phyloP scores from a whole-genome alignment of 1,140 invertebrate genomes.

The Antheraea pernyi region DNA sequence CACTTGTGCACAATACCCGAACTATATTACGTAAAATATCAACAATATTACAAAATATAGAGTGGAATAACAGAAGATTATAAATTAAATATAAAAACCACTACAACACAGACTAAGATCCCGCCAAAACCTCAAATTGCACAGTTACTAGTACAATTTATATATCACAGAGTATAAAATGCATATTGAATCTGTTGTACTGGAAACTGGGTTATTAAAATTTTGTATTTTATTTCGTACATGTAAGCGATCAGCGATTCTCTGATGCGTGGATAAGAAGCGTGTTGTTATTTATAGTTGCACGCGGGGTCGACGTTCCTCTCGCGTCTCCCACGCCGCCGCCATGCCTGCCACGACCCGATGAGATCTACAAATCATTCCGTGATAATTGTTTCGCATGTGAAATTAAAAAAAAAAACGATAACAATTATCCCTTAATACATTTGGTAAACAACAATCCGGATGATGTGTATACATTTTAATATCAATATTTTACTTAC shows the following conservation, averaged over 20 bases:
- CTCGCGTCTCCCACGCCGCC: conserved; percentile 58
- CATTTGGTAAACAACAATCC: neutral
- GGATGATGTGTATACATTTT: neutral
- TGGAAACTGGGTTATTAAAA: conserved; percentile 8
- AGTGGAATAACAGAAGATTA: too few relatives aligned
- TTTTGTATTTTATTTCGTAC: neutral
- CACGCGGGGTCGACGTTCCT: conserved; percentile 67
- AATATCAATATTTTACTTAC: too few relatives aligned
- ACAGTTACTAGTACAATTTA: neutral
- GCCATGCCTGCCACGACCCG: conserved; percentile 26
- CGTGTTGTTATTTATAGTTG: conserved; percentile 67
- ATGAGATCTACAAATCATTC: conserved; percentile 38
- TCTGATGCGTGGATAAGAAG: conserved; percentile 54
- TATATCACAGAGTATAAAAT: neutral
- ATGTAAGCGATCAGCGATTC: conserved; percentile 23
- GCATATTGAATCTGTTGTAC: neutral
- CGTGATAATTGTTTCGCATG: neutral
- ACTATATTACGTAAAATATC: too few relatives aligned
- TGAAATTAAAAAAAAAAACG: neutral
- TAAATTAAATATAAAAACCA: too few relatives aligned
- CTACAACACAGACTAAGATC: too few relatives aligned
- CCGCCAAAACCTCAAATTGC: neutral
- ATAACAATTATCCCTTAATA: neutral
- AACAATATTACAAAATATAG: too few relatives aligned
- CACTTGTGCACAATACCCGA: too few relatives aligned